phyloP scores from a whole-genome alignment of 2,113 vertebrate species.

The Murina feae region DNA sequence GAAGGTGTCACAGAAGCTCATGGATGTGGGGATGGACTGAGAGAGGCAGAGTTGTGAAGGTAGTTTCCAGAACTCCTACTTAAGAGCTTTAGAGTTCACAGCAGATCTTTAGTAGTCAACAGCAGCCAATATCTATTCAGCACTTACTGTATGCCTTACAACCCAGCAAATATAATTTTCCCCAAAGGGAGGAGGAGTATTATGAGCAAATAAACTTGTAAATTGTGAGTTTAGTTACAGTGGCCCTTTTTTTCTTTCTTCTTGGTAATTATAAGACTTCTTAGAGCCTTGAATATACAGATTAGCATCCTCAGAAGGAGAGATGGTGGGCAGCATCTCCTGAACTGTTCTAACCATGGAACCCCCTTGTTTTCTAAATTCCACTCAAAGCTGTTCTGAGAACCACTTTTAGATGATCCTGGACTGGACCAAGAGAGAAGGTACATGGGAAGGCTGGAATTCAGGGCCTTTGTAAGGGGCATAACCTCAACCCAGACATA shows the following conservation, averaged over 20 bases:
- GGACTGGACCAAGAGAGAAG: background rate
- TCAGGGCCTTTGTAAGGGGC: background rate
- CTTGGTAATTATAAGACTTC: background rate
- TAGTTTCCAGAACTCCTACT: background rate
- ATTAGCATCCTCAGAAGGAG: background rate
- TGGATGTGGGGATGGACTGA: accelerated
- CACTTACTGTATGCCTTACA: background rate
- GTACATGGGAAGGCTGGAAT: background rate
- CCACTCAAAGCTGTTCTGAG: background rate
- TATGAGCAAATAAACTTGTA: background rate
- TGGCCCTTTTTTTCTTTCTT: background rate
- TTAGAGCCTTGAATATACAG: background rate
- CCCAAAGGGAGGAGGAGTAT: background rate
- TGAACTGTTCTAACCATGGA: background rate
- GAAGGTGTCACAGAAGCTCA: background rate
- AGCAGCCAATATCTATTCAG: background rate
- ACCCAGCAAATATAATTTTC: background rate
- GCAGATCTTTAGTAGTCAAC: background rate
- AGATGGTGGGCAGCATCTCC: background rate
- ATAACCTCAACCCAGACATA: background rate
- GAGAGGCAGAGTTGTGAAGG: background rate
- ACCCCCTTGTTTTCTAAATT: background rate
- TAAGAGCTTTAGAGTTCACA: background rate
- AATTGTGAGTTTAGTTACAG: background rate
- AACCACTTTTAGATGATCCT: background rate